A percentile compares a stretch with the other conserved stretches of the same genome.
These are phyloP conservation scores for Disparrhopalites patrizii DNA, from an alignment of 2,888 invertebrate species.

Conservation along the genomic window DNA sequence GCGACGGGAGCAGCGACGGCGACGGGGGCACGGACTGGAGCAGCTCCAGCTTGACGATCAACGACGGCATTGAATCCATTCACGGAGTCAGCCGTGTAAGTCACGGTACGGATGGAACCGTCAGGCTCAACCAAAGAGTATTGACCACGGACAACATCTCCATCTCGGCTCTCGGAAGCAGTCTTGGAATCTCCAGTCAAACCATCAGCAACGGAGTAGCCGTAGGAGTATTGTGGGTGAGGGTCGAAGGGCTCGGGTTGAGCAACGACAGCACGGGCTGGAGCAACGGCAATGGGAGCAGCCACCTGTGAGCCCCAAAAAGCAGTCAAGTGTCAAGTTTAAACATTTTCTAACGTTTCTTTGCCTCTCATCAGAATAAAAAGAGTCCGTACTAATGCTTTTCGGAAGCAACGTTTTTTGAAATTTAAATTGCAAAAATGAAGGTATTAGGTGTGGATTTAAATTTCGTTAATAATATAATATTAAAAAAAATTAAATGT, in stretches of 20 bases:
- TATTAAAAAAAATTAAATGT: too few species aligned
- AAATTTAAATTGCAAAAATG: too few species aligned
- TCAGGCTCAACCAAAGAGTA: constrained; percentile 27
- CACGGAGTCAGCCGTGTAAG: constrained; percentile 24
- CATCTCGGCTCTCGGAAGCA: constrained; percentile 15
- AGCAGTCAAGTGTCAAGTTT: too few species aligned
- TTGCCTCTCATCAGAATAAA: too few species aligned
- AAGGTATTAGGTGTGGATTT: too few species aligned
- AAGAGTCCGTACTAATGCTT: too few species aligned
- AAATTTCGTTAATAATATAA: too few species aligned
- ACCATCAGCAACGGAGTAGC: constrained; percentile 26
- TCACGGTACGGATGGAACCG: constrained; percentile 26
- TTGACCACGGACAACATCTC: constrained; percentile 24
- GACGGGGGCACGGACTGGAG: constrained; percentile 2
- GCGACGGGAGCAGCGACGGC: constrained; percentile 7
- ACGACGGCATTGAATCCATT: constrained; percentile 28
- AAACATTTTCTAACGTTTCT: too few species aligned
- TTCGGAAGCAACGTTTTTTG: too few species aligned
- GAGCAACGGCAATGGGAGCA: neutral
- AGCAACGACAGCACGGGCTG: constrained; percentile 10
- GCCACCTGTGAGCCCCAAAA: too few species aligned
- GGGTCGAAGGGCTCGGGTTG: constrained; percentile 34
- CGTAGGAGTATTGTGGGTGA: constrained; percentile 36
- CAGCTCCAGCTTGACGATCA: constrained; percentile 12
- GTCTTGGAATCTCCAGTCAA: constrained; percentile 34